phyloP scores from a whole-genome alignment of 2,888 invertebrate species.

The Microchrysa polita region DNA sequence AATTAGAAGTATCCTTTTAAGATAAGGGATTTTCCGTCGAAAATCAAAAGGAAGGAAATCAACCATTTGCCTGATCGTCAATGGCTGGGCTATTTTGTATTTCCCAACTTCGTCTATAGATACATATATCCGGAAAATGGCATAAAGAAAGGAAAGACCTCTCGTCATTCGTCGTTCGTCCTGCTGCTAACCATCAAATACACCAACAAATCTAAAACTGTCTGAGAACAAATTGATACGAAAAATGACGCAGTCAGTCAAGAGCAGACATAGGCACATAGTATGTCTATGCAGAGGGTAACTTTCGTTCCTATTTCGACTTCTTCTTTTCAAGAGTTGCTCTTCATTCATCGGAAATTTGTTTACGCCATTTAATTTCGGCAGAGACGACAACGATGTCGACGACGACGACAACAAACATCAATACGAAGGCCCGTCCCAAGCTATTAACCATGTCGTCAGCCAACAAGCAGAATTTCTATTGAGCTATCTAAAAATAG shows the following conservation, averaged over 20 bases:
- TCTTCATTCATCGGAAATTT: conserved; percentile 27
- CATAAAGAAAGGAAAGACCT: conserved; percentile 22
- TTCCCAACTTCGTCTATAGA: no score
- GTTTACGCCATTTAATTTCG: conserved; percentile 43
- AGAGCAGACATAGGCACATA: no score
- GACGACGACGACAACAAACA: neutral
- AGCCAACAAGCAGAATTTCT: neutral
- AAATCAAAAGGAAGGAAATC: conserved; percentile 19
- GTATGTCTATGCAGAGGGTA: neutral
- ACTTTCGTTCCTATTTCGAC: neutral
- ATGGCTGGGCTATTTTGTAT: no score
- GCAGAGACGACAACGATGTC: conserved; percentile 14
- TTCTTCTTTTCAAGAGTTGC: neutral
- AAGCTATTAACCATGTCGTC: no score
- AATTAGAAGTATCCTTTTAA: conserved; percentile 39
- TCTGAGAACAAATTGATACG: conserved; percentile 31
- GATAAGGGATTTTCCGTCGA: conserved; percentile 8
- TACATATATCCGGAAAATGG: no score
- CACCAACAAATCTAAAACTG: conserved; percentile 30
- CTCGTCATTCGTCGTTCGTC: neutral
- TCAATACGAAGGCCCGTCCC: no score
- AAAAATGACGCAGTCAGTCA: conserved; percentile 22
- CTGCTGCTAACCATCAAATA: no score
- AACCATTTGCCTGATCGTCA: conserved; percentile 4
- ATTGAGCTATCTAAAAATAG: neutral